Evolutionary conservation across 2,113 vertebrate genomes (phyloP), one percentile per base, ranked within the genome.

Genomic region (Colaptes auratus): DNA sequence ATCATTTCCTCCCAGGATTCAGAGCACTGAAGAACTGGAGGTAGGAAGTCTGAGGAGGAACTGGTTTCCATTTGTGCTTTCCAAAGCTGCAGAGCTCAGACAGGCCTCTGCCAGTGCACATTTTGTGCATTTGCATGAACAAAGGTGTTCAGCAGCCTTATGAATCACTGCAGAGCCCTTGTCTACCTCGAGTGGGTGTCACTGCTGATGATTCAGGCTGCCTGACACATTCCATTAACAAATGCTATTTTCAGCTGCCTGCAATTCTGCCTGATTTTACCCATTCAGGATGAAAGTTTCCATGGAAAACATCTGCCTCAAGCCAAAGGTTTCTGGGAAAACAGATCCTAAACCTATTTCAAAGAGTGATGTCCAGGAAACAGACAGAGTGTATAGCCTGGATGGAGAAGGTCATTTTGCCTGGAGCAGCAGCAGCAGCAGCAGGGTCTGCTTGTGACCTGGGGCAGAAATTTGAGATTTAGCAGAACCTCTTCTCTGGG

Each of bases 141-240:
- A 76, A 65, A 90, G 55, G 50, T 64, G 66, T 53, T 94, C 46
- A 3, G 70, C 59, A 82, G 59, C 81, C 46, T 85, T 63, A 82
- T 9, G 17, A 77, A 58, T 93, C 79, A 89, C 69, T 30, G 63
- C 73, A 76, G 42, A 86, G 33, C 56, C 31, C 21, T 86, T 14
- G 1, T 81, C 73, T 88, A 14, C 64, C 65, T 58, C 9, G 1
- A 23, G 61, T 21, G 66, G 46, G 61, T 81, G 58, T 74, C 76
- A 78, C 52, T 86, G 76, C 69, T 88, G 71, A 64, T 90, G 83
- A 86, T 75, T 92, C 74, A 64, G 60, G 72, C 71, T 93, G 60
- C 52, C 86, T 89, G 82, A 59, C 72, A 86, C 28, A 80, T 90
- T 85, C 72, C 63, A 71, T 76, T 90, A 80, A 71, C 73, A 95